phyloP scores from a whole-genome alignment of 2,888 invertebrate genomes.

The Incurvaria masculella region DNA sequence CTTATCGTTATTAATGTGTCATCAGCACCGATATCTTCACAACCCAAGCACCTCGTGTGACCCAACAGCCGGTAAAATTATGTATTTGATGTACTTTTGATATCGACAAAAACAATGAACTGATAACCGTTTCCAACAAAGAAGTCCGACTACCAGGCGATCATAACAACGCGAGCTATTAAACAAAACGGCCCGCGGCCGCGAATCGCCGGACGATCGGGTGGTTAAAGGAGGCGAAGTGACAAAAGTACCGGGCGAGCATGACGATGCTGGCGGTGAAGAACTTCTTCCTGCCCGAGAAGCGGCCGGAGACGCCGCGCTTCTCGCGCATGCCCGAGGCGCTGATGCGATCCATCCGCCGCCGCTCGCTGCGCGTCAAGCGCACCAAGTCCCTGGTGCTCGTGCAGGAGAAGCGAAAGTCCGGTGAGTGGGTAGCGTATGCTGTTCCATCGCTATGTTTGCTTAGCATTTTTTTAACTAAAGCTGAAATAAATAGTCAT shows the following conservation, averaged over 20 bases:
- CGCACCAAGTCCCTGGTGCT: constrained; percentile 71
- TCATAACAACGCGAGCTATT: too few relatives aligned
- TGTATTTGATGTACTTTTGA: too few relatives aligned
- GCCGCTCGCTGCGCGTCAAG: constrained; percentile 69
- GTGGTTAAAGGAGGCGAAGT: neutral
- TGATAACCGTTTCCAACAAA: too few relatives aligned
- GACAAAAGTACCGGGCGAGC: neutral
- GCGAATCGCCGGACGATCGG: too few relatives aligned
- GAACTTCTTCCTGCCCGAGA: constrained; percentile 70
- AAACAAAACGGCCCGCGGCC: too few relatives aligned
- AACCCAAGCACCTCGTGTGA: too few relatives aligned
- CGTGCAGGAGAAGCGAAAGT: constrained; percentile 72
- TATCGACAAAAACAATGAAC: too few relatives aligned
- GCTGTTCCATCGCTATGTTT: constrained; percentile 18
- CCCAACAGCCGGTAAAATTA: too few relatives aligned
- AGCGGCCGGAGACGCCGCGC: constrained; percentile 54
- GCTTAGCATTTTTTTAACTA: constrained; percentile 12
- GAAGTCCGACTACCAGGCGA: too few relatives aligned
- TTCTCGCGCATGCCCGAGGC: constrained; percentile 71
- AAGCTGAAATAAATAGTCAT: too few relatives aligned
- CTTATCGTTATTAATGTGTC: too few relatives aligned
- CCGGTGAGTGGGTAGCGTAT: constrained; percentile 65
- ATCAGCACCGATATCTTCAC: too few relatives aligned
- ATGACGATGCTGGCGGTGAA: constrained; percentile 66
- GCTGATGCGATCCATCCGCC: constrained; percentile 67